Evolutionary conservation across 2,113 vertebrate species (phyloP), one percentile per base, ranked within the genome.

Genomic region (Dasyornis broadbenti): DNA sequence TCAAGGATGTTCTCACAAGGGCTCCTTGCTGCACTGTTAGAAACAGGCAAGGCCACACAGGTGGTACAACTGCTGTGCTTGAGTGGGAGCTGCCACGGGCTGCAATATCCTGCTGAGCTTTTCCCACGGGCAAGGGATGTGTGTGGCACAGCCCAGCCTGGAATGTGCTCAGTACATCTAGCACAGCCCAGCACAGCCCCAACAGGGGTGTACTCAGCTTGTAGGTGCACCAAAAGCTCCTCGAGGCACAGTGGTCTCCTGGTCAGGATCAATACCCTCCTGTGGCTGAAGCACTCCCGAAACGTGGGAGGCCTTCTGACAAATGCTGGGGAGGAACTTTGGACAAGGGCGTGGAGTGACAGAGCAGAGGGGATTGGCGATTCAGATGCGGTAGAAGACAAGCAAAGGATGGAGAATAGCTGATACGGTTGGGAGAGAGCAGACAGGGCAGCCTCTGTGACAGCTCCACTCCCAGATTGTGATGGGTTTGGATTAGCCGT

Each of bases 151-250:
- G 75, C 60, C 20, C 60, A 39, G 50, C 18, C 44, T 39, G 56
- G 63, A 63, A 54, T 33, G 71, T 33, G 35, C 33, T 15, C 9
- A 14, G n/a, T 5, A 3, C 0, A 0, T 14, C 24, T 47, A 30
- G 69, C 35, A 15, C 26, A 22, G 50, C 17, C 23, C 56, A 33
- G 44, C 31, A 6, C 7, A 21, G 53, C 7, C 1, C 3, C 3
- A 45, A 6, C n/a, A 30, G 4, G 49, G 37, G 7, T 13, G 27
- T 21, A 2, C 53, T 76, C n/a, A 11, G 27, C 13, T 39, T 4
- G 1, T 2, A 9, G 44, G n/a, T 17, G 22, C 31, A 28, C n/a
- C 49, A 4, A 28, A 8, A 11, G 7, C 50, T 77, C 54, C 42
- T 45, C 1, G 3, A 8, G 53, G 44, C 70, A 26, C 45, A 10